These are phyloP conservation scores for Phrynocephalus versicolor DNA, from an alignment of 2,113 vertebrate genomes.

Conservation along the genomic window DNA sequence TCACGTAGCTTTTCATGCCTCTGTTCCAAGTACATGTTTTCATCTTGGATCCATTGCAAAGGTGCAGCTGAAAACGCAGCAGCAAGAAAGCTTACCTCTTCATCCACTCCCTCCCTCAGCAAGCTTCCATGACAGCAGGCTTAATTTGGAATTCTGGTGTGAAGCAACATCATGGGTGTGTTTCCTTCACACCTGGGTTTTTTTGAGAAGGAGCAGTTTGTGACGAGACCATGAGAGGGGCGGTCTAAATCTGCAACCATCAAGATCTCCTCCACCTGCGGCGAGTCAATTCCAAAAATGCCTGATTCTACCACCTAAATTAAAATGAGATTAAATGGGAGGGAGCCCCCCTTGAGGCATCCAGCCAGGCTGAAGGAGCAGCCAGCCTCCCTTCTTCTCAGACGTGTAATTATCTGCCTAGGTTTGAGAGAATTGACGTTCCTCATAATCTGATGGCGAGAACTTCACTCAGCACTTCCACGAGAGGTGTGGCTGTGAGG, in stretches of 20 bases:
- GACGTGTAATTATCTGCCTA: conserved; percentile 65
- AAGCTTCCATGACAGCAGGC: not conserved
- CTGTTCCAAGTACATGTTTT: not conserved
- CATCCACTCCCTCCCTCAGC: not conserved
- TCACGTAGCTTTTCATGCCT: too few species aligned
- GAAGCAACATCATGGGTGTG: not conserved
- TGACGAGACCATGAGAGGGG: not conserved
- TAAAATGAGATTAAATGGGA: conserved; percentile 21
- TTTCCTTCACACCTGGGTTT: not conserved
- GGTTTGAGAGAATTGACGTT: conserved; percentile 27
- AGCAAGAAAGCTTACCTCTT: too few species aligned
- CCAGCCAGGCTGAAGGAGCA: conserved; percentile 29
- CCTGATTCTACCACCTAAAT: conserved; percentile 28
- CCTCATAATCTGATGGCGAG: conserved; percentile 4
- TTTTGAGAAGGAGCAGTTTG: not conserved
- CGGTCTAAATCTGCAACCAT: not conserved
- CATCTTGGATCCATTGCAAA: not conserved
- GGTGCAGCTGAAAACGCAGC: not conserved
- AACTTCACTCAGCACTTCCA: conserved; percentile 29
- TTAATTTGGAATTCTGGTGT: not conserved
- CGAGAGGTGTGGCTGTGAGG: not conserved
- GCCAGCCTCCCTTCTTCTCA: conserved; percentile 48
- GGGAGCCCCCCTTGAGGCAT: conserved; percentile 42
- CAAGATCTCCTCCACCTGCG: conserved; percentile 17
- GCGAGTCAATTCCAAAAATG: conserved; percentile 20